Percentiles rank a stretch among this genome's conserved stretches.
phyloP scores from a whole-genome alignment of 1,140 invertebrate genomes.

The Drosophila seguyi region DNA sequence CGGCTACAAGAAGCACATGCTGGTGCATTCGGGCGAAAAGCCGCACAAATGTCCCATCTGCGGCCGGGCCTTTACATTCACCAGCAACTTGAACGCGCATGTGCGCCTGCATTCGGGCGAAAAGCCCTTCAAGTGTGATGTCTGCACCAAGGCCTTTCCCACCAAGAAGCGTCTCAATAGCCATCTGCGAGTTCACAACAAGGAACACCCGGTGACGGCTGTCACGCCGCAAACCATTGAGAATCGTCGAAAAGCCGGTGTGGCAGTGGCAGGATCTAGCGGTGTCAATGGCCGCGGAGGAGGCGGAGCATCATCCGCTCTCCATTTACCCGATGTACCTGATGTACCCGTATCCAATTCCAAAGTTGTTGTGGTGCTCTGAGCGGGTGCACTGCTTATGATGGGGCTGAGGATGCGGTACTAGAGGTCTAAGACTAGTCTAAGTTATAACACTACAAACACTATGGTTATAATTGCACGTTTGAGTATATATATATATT shows the following conservation, averaged over 20 bases:
- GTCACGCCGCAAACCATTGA: not conserved
- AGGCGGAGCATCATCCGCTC: not conserved
- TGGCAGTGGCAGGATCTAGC: not conserved
- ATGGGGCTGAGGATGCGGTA: no score
- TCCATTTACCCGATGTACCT: slow-evolving; percentile 46
- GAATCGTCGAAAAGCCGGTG: not conserved
- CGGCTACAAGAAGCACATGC: slow-evolving; percentile 83
- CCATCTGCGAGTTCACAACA: slow-evolving; percentile 69
- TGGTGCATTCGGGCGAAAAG: slow-evolving; percentile 80
- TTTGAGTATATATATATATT: not conserved
- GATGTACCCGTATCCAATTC: slow-evolving; percentile 67
- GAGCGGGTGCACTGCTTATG: not conserved
- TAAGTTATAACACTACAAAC: slow-evolving; percentile 1
- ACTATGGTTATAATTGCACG: not conserved
- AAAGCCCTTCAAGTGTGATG: slow-evolving; percentile 85
- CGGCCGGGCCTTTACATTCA: slow-evolving; percentile 75
- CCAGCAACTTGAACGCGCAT: slow-evolving; percentile 85
- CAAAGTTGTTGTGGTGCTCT: slow-evolving; percentile 72
- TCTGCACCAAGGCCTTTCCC: slow-evolving; percentile 72
- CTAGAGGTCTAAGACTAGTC: slow-evolving; percentile 28
- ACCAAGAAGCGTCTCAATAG: slow-evolving; percentile 76
- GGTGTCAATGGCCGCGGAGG: not conserved
- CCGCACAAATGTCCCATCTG: slow-evolving; percentile 79
- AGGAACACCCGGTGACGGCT: slow-evolving; percentile 46
- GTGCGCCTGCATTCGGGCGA: slow-evolving; percentile 89